Percentiles rank a stretch among this genome's conserved stretches.
These are phyloP conservation scores for Scophthalmus maximus DNA, from an alignment of 2,113 vertebrate genomes.

Conservation along the genomic window DNA sequence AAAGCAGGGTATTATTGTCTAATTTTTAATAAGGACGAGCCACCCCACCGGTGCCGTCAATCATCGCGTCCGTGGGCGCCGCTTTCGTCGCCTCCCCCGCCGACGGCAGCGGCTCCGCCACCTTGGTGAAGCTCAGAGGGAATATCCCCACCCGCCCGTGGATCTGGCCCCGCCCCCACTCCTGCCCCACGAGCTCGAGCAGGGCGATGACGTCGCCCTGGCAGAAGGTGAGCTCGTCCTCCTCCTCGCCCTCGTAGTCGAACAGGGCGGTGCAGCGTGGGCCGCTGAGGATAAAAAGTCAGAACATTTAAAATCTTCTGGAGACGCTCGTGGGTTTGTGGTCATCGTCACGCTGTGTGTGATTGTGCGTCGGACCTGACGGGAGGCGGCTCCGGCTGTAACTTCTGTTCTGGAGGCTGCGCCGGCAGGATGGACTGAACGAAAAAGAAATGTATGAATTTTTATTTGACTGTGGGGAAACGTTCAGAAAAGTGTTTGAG, in stretches of 20 bases:
- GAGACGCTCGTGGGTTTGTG: no score
- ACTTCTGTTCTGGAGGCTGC: constrained; percentile 72
- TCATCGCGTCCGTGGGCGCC: no score
- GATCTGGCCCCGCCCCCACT: constrained; percentile 91
- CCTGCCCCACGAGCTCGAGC: constrained; percentile 85
- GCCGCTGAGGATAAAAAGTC: constrained; percentile 74
- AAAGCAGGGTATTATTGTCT: no score
- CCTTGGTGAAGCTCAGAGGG: constrained; percentile 87
- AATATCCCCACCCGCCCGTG: constrained; percentile 85
- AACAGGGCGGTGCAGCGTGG: constrained; percentile 87
- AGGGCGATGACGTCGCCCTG: constrained; percentile 89
- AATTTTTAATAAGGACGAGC: no score
- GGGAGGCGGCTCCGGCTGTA: constrained; percentile 59
- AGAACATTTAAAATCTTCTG: no score
- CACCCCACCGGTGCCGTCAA: no score
- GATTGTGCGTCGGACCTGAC: constrained; percentile 70
- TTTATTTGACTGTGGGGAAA: no score
- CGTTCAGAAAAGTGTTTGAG: neutral
- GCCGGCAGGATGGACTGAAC: constrained; percentile 64
- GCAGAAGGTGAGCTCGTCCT: constrained; percentile 91
- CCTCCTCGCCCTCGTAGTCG: constrained; percentile 89
- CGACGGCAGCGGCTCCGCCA: constrained; percentile 77
- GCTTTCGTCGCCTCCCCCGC: neutral
- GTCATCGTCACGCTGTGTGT: no score
- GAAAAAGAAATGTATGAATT: neutral